phyloP scores from a whole-genome alignment of 1,140 invertebrate species.

The Drosophila seguyi region DNA sequence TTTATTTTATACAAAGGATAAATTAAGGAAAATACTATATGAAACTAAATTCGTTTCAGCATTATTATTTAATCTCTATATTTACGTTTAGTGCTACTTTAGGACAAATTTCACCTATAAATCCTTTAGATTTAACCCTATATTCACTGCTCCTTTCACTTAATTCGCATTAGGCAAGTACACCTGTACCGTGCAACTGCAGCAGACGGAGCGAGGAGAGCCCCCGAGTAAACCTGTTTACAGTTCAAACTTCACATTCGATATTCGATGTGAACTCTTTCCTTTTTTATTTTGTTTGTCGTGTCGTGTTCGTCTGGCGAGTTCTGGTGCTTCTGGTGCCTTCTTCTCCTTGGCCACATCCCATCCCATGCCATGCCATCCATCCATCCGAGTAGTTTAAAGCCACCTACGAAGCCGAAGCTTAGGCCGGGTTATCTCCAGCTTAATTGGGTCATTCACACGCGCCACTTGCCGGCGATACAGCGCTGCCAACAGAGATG shows the following conservation, averaged over 20 bases:
- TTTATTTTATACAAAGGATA: too few relatives aligned
- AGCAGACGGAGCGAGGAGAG: constrained; percentile 38
- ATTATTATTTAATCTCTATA: neutral
- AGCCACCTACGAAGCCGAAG: constrained; percentile 54
- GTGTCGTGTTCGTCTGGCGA: constrained; percentile 36
- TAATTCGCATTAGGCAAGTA: constrained; percentile 5
- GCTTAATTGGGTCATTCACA: constrained; percentile 83
- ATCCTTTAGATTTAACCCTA: neutral
- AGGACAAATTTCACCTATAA: neutral
- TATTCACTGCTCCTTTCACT: too few relatives aligned
- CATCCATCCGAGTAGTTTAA: constrained; percentile 24
- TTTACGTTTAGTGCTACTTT: neutral
- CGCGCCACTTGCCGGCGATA: constrained; percentile 63
- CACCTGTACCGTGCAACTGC: constrained; percentile 37
- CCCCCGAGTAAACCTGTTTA: constrained; percentile 47
- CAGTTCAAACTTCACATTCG: constrained; percentile 52
- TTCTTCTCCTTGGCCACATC: constrained; percentile 9
- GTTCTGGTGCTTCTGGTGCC: constrained; percentile 26
- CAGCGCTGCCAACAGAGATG: constrained; percentile 24
- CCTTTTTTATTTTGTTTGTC: constrained; percentile 14
- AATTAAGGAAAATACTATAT: too few relatives aligned
- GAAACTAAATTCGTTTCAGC: neutral
- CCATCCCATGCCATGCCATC: neutral
- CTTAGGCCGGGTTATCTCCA: constrained; percentile 64
- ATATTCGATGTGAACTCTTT: constrained; percentile 54